Evolutionary conservation across 2,797 vertebrate species (phyloP), one percentile per base, ranked within the genome.

Genomic region (Acanthis flammea): DNA sequence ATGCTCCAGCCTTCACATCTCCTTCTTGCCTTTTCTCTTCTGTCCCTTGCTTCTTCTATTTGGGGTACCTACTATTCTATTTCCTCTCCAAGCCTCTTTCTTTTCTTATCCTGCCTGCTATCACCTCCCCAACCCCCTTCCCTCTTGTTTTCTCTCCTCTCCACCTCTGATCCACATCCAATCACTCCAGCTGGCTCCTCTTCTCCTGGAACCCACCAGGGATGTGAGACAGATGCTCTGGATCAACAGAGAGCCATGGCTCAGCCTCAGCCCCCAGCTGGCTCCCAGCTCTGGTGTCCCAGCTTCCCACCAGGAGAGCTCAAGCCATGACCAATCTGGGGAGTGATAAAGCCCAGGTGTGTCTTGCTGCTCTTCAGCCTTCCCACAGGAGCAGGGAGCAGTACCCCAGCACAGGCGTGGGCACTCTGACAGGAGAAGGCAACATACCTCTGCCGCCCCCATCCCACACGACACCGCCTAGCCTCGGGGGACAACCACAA

Each of bases 261-360:
- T 91, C 54, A 82, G 30, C 65, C 66, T 87, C 51, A 30, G 63
- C 60, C 88, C 88, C 83, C 82, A 91, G 89, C 83, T 87, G 24
- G 70, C 68, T 95, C 83, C 74, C 73, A 90, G 89, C 78, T 87
- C 79, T 88, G 28, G 21, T 31, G 81, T 95, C 94, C 92, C 83
- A 97, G 28, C 47, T 90, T 39, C 1, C 6, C 76, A 94, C 71
- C 80, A 96, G 92, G 88, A 97, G 96, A 93, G 45, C 86, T n/a
- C 25, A 39, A 94, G 94, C 93, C 67, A 86, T 28, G 37, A 86
- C 68, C 61, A 2, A 4, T 63, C 85, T 72, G 17, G 92, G 93
- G 87, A 93, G 88, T 87, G 92, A 72, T 92, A 94, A 97, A 96
- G 88, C 89, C 95, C 91, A 95, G 95, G 95, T 96, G 94, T 94